Evolutionary conservation across 2,113 vertebrate genomes (phyloP).

Genomic region (Hippolais icterina): DNA sequence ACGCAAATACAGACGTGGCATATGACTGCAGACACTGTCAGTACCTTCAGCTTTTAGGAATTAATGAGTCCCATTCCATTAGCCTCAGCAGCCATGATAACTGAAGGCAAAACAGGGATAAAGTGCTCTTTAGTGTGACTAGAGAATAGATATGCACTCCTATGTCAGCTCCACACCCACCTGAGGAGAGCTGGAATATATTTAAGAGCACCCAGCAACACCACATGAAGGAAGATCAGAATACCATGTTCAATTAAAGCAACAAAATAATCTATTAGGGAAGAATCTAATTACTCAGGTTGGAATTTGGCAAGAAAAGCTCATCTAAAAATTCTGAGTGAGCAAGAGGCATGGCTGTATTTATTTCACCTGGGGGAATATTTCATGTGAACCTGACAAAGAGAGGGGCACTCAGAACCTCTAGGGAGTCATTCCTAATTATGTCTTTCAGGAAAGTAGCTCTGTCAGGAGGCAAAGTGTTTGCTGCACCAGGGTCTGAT

Average conservation of each 20-base stretch:
- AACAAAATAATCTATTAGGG: background rate
- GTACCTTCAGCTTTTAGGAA: background rate
- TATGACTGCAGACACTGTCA: background rate
- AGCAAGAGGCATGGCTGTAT: background rate
- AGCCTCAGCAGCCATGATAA: background rate
- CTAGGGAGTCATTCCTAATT: background rate
- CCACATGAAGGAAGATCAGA: background rate
- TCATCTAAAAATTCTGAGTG: background rate
- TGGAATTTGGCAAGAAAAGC: background rate
- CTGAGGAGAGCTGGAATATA: background rate
- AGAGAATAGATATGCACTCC: background rate
- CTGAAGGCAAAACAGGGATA: background rate
- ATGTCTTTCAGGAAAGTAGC: background rate
- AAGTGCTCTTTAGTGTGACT: background rate
- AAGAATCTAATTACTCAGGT: background rate
- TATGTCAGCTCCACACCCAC: background rate
- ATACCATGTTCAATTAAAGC: background rate
- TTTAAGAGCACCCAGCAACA: background rate
- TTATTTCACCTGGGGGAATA: background rate
- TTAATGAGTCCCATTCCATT: background rate
- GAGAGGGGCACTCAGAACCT: background rate
- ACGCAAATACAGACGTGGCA: background rate
- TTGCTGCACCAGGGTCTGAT: background rate
- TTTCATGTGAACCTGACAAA: background rate
- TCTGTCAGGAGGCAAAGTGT: background rate